phyloP scores from a whole-genome alignment of 64 coral and sea anemone species.

The Hydrozoanthus tunicans region DNA sequence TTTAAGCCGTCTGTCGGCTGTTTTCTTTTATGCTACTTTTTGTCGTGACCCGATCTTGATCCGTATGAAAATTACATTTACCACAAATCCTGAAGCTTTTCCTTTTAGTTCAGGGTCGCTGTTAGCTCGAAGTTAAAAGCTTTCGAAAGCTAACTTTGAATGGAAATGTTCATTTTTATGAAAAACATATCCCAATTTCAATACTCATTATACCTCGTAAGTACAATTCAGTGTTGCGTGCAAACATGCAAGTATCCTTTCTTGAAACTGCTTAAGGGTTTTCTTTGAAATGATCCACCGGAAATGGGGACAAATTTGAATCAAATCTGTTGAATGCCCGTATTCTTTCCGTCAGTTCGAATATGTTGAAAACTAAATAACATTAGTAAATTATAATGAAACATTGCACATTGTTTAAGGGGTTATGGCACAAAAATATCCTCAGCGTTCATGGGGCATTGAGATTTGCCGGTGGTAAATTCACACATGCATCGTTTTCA shows the following conservation, averaged over 20 bases:
- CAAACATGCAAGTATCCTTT: neutral
- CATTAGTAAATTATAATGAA: neutral
- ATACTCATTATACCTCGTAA: neutral
- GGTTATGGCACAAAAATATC: neutral
- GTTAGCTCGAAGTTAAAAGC: neutral
- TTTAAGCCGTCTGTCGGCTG: neutral
- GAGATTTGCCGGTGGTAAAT: too few species aligned
- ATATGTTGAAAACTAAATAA: constrained; percentile 32
- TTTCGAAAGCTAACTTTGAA: neutral
- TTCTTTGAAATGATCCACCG: constrained; percentile 6
- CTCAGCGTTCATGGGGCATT: too few species aligned
- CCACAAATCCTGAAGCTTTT: neutral
- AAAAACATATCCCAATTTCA: neutral
- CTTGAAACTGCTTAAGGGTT: neutral
- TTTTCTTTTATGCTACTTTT: too few species aligned
- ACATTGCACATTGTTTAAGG: neutral
- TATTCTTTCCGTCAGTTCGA: neutral
- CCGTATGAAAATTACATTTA: neutral
- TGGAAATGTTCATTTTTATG: neutral
- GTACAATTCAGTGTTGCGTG: neutral
- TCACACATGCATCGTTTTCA: too few species aligned
- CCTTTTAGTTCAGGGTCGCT: neutral
- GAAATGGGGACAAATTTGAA: constrained; percentile 8
- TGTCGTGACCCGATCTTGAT: neutral
- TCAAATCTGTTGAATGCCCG: neutral